Percentiles rank a stretch among this genome's conserved stretches.
phyloP scores from a whole-genome alignment of 2,888 invertebrate species.

The Xiphydria camelus region DNA sequence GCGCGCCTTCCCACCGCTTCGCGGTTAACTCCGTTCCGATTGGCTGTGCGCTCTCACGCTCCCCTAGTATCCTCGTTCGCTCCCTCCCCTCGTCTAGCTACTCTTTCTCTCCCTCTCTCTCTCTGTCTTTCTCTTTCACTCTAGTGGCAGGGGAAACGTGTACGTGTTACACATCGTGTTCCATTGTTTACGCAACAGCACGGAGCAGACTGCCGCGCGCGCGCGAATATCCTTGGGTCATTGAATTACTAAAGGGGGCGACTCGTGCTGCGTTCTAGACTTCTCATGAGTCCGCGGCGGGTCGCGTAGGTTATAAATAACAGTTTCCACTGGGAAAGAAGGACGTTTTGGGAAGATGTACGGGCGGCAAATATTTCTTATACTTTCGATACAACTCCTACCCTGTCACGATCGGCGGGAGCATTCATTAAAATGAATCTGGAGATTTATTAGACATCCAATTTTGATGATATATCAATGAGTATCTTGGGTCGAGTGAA shows the following conservation, averaged over 20 bases:
- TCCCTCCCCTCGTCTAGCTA: constrained; percentile 5
- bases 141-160: constrained; percentile 15
- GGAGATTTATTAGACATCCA: too few relatives aligned
- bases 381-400: too few relatives aligned
- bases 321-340: too few relatives aligned
- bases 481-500: too few relatives aligned
- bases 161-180: constrained; percentile 45
- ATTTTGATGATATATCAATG: too few relatives aligned
- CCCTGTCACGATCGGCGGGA: too few relatives aligned
- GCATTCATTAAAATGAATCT: too few relatives aligned
- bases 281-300: too few relatives aligned
- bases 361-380: too few relatives aligned
- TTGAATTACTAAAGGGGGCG: constrained; percentile 6
- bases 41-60: constrained; percentile 21
- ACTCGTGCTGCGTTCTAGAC: too few relatives aligned
- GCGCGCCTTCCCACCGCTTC: constrained; percentile 4
- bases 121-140: constrained; percentile 4
- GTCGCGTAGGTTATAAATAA: too few relatives aligned
- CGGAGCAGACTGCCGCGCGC: constrained; percentile 19
- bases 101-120: constrained; percentile 6
- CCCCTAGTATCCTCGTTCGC: constrained; percentile 20
- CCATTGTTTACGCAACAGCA: constrained; percentile 57
- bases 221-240: constrained; percentile 8
- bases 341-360: too few relatives aligned
- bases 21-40: not conserved